Evolutionary conservation across 2,113 vertebrate species (phyloP).

Genomic region (Xenus cinereus): DNA sequence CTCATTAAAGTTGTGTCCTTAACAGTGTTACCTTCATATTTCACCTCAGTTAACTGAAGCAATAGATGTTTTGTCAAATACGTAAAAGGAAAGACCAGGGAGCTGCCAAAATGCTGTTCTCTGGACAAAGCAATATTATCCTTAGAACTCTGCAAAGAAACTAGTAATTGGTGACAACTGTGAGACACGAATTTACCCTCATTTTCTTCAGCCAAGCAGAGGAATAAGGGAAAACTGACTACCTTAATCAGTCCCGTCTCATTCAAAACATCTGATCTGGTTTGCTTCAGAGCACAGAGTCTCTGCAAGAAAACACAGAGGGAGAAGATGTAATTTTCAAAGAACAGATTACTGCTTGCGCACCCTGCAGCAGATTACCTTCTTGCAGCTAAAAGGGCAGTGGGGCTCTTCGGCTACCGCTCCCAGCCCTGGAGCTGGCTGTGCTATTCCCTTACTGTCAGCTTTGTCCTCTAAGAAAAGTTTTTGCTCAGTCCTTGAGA

Average conservation of each 20-base stretch:
- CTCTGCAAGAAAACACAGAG: background rate
- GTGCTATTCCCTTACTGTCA: background rate
- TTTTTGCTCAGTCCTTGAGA: background rate
- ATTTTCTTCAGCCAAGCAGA: background rate
- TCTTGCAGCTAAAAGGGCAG: background rate
- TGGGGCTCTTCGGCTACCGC: background rate
- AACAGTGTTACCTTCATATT: background rate
- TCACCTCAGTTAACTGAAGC: background rate
- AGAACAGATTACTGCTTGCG: background rate
- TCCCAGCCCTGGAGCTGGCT: background rate
- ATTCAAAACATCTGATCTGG: background rate
- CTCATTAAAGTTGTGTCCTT: background rate
- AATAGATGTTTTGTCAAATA: background rate
- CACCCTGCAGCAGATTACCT: background rate
- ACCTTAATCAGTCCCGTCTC: background rate
- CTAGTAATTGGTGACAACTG: background rate
- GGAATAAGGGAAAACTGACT: background rate
- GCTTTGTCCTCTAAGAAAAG: background rate
- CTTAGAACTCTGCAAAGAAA: background rate
- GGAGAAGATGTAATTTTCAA: background rate
- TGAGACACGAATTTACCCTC: background rate
- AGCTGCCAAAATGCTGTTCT: background rate
- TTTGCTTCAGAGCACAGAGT: background rate
- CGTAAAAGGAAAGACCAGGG: background rate
- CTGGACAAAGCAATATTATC: background rate